phyloP scores from a whole-genome alignment of 2,113 vertebrate genomes.

The Butorides virescens region DNA sequence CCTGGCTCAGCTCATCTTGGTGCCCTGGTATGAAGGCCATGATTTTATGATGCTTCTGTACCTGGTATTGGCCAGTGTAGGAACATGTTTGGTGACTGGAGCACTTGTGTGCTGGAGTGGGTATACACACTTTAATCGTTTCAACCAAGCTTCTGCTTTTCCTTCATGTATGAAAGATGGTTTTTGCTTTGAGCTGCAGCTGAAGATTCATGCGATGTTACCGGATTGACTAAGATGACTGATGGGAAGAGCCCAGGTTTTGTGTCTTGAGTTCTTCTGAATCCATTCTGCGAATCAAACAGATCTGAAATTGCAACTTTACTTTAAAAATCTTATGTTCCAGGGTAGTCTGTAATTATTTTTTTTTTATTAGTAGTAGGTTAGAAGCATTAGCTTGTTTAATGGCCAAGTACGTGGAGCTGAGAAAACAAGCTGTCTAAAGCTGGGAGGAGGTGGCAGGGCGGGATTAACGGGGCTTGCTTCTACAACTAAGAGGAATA shows the following conservation, averaged over 20 bases:
- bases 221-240: not conserved
- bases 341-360: not conserved
- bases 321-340: not conserved
- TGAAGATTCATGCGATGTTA: fast-evolving
- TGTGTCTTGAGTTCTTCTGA: not conserved
- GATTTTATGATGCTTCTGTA: not conserved
- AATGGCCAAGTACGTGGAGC: not conserved
- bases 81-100: not conserved
- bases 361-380: not conserved
- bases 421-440: not conserved
- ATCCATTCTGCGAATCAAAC: not conserved
- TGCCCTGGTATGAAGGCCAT: not conserved
- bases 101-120: not conserved
- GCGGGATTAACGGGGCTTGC: not conserved
- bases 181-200: not conserved
- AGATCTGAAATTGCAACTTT: not conserved
- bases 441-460: not conserved
- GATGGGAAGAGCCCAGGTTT: not conserved
- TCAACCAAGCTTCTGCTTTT: not conserved
- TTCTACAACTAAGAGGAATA: not conserved
- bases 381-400: not conserved
- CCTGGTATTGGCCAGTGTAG: not conserved
- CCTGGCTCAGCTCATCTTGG: not conserved
- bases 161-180: not conserved
- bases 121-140: fast-evolving